Conservation (phyloP, 2,113 vertebrate species). For the Prolemur simus region DNA sequence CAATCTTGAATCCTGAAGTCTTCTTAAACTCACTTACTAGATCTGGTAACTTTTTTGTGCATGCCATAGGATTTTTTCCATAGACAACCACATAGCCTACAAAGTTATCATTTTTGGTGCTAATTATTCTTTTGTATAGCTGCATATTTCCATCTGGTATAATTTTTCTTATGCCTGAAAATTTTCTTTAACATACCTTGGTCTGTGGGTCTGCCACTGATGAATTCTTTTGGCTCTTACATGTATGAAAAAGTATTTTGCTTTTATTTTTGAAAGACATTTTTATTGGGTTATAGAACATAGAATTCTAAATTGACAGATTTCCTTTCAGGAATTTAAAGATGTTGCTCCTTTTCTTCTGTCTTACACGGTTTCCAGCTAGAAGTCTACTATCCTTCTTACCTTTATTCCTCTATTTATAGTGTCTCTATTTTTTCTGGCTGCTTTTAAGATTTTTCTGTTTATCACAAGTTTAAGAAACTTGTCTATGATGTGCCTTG, state of each 20-base stretch:
- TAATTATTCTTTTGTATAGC: not conserved
- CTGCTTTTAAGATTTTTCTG: not conserved
- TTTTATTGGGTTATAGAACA: not conserved
- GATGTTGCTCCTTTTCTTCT: not conserved
- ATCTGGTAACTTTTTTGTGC: not conserved
- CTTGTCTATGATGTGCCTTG: not conserved
- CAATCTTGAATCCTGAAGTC: not conserved
- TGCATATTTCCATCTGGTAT: not conserved
- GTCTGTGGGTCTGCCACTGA: not conserved
- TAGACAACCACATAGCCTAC: not conserved
- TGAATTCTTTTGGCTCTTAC: not conserved
- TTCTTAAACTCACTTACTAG: not conserved
- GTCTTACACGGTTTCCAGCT: not conserved
- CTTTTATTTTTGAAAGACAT: not conserved
- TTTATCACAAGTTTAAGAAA: not conserved
- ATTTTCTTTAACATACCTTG: not conserved
- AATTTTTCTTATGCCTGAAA: conserved; percentile 18
- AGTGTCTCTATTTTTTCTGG: not conserved
- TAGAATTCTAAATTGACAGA: not conserved
- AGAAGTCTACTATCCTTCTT: not conserved
- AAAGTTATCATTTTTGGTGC: not conserved
- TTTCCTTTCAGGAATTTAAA: conserved; percentile 1
- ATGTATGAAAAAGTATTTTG: conserved; percentile 3
- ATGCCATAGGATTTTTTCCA: not conserved
- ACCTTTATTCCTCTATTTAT: not conserved